A percentile compares a stretch with the other conserved stretches of the same genome.
Evolutionary conservation across 2,797 vertebrate genomes (phyloP).

Genomic region (Falco columbarius): DNA sequence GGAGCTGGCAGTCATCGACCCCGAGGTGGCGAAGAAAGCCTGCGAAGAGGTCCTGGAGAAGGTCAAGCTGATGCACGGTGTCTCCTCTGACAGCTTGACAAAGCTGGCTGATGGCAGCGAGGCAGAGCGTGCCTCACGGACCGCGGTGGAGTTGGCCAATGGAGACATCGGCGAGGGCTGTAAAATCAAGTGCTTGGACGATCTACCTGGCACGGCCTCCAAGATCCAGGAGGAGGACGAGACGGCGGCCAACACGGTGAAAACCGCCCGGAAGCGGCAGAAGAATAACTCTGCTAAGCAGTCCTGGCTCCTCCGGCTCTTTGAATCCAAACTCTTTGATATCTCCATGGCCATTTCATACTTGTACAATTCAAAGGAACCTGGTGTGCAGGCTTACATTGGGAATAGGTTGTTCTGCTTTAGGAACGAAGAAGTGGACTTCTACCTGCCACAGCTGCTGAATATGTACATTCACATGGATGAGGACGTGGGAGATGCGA

Average conservation of each 20-base stretch:
- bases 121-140: background rate
- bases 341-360: slow-evolving; percentile 99
- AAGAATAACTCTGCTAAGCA: slow-evolving; percentile 91
- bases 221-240: slow-evolving; percentile 81
- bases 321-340: slow-evolving; percentile 96
- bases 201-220: background rate
- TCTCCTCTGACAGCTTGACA: background rate
- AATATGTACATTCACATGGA: slow-evolving; percentile 99
- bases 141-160: slow-evolving; percentile 56
- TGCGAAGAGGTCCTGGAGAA: slow-evolving; percentile 93
- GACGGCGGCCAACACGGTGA: slow-evolving; percentile 63
- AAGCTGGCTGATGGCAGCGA: background rate
- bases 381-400: slow-evolving; percentile 96
- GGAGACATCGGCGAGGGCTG: slow-evolving; percentile 40
- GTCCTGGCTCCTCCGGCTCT: slow-evolving; percentile 94
- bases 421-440: slow-evolving; percentile 90
- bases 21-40: slow-evolving; percentile 89
- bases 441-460: slow-evolving; percentile 95
- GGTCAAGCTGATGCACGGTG: slow-evolving; percentile 81
- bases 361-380: slow-evolving; percentile 96
- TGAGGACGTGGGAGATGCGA: slow-evolving; percentile 95
- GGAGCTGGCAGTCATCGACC: slow-evolving; percentile 88
- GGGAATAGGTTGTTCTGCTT: slow-evolving; percentile 96
- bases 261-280: slow-evolving; percentile 82
- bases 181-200: slow-evolving; percentile 63